Evolutionary conservation across 2,113 vertebrate genomes (phyloP), one percentile per base, ranked within the genome.

Genomic region (Lophius piscatorius): DNA sequence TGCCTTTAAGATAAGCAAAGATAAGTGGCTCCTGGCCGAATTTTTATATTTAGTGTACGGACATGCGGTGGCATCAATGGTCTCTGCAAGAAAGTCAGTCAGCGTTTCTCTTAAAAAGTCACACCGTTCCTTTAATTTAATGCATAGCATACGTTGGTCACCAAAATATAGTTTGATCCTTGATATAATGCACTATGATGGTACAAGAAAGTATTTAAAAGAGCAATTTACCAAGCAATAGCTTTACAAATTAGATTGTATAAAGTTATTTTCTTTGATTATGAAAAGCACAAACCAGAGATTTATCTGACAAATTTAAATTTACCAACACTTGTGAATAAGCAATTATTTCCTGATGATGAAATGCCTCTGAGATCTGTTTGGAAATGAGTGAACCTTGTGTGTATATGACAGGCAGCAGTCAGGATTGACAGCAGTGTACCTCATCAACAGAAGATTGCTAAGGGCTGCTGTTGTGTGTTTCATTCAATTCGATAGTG

Each of bases 141-240:
- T 9, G 23, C 13, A 22, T 2, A 33, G 36, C 26, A 21, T 47
- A 28, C 22, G 5, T 48, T 24, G 35, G 17, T 50, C 12, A 54
- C 26, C 23, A 47, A 48, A 55, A 23, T 17, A 51, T 31, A 3
- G 9, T 31, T 31, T 1, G 11, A 8, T 31, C 11, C 8, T 3
- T 31, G 29, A 31, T 9, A 10, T 10, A 31, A 31, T 10, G 29
- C 9, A 28, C 31, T 29, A 8, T 34, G n/a, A 52, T 1, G 4
- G 14, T 22, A 13, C 5, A 18, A 44, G 5, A 28, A 47, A 54
- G 51, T n/a, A 31, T 13, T 58, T 50, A 48, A 57, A 77, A 17
- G 35, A 29, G 28, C 39, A 42, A 5, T 28, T 58, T n/a, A 41
- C 12, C 12, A 11, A 68, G 20, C 41, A 64, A 56, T 38, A 52